Conservation (phyloP, 2,113 vertebrate species). For the Thamnaconus septentrionalis region DNA sequence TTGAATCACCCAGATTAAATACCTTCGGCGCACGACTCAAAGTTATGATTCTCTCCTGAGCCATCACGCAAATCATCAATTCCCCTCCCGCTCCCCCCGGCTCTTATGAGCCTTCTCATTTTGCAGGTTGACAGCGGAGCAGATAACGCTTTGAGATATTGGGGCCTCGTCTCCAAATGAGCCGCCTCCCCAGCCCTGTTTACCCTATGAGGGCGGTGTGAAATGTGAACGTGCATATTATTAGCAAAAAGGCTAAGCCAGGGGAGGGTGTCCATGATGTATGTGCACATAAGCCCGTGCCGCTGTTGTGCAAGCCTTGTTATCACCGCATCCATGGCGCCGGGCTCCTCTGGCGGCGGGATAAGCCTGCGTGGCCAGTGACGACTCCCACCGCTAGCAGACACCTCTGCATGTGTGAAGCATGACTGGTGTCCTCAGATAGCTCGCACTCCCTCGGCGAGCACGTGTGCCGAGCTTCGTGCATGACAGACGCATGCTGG, state of each 20-base stretch:
- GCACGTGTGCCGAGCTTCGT: not conserved
- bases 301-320: slow-evolving; percentile 24
- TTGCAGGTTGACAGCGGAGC: slow-evolving; percentile 40
- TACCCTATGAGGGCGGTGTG: slow-evolving; percentile 26
- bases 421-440: slow-evolving; percentile 48
- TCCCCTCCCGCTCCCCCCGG: slow-evolving; percentile 12
- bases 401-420: slow-evolving; percentile 63
- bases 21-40: slow-evolving; percentile 31
- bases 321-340: slow-evolving; percentile 61
- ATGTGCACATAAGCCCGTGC: slow-evolving; percentile 32
- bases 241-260: slow-evolving; percentile 29
- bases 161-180: slow-evolving; percentile 28
- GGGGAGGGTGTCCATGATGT: slow-evolving; percentile 3
- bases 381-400: slow-evolving; percentile 61
- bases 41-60: slow-evolving; percentile 40
- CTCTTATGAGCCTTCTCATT: slow-evolving; percentile 53
- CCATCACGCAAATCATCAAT: slow-evolving; percentile 51
- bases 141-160: slow-evolving; percentile 45
- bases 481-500: not conserved
- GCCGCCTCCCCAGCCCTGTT: slow-evolving; percentile 34
- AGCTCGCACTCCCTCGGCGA: slow-evolving; percentile 20
- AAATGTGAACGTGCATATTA: slow-evolving; percentile 43
- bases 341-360: slow-evolving; percentile 51
- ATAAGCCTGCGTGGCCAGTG: slow-evolving; percentile 62
- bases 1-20: slow-evolving; percentile 52